Evolutionary conservation across 2,113 vertebrate species (phyloP).

Genomic region (Picathartes gymnocephalus): DNA sequence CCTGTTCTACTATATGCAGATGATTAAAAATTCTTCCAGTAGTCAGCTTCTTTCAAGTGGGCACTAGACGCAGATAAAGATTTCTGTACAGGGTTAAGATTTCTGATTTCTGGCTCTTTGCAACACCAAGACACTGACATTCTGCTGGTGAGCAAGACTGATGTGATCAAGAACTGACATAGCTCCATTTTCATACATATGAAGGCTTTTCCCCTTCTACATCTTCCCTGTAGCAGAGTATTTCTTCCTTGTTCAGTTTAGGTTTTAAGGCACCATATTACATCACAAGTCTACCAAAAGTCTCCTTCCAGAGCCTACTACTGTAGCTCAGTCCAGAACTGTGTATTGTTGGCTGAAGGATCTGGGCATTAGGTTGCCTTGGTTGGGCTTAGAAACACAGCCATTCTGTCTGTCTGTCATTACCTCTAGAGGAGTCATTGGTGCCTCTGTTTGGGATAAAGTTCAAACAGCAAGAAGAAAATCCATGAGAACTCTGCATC

Average conservation of each 20-base stretch:
- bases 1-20: not conserved
- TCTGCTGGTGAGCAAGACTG: not conserved
- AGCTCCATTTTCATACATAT: not conserved
- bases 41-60: not conserved
- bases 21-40: not conserved
- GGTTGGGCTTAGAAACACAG: accelerated
- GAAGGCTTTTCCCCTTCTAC: not conserved
- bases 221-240: not conserved
- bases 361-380: not conserved
- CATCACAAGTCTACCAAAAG: not conserved
- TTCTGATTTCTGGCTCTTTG: not conserved
- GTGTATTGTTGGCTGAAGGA: not conserved
- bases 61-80: not conserved
- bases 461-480: not conserved
- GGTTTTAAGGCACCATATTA: not conserved
- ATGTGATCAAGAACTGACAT: not conserved
- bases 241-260: not conserved
- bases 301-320: not conserved
- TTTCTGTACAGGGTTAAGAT: not conserved
- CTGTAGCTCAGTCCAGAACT: not conserved
- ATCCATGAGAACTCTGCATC: not conserved
- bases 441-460: not conserved
- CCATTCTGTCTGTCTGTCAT: not conserved
- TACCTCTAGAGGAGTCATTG: not conserved
- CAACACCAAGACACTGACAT: not conserved